Percentiles rank a stretch among this genome's conserved stretches.
These are phyloP conservation scores for Tetrapedia diversipes DNA, from an alignment of 2,888 invertebrate genomes.

Conservation along the genomic window DNA sequence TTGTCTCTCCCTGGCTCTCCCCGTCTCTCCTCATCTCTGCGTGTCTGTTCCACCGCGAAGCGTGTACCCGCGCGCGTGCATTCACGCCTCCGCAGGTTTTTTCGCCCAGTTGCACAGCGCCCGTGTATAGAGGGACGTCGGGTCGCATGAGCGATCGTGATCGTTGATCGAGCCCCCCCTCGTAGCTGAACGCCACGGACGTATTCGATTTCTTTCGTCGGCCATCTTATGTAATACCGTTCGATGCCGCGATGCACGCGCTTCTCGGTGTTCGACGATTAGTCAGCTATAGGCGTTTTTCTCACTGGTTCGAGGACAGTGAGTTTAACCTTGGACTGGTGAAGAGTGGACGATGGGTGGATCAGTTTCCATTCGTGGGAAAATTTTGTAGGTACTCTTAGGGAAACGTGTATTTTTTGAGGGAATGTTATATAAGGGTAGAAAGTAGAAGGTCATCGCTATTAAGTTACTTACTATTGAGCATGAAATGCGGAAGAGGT, in stretches of 20 bases:
- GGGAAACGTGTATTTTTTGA: no score
- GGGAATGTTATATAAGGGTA: no score
- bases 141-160: slow-evolving; percentile 44
- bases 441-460: no score
- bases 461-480: no score
- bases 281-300: not conserved
- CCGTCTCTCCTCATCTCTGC: not conserved
- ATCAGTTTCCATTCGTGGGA: no score
- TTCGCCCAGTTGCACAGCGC: not conserved
- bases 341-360: no score
- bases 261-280: not conserved
- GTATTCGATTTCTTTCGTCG: slow-evolving; percentile 8
- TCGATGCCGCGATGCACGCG: not conserved
- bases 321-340: no score
- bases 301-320: no score
- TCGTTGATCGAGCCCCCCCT: slow-evolving; percentile 33
- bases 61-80: slow-evolving; percentile 37
- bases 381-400: no score
- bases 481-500: no score
- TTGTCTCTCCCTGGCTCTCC: no score
- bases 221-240: not conserved
- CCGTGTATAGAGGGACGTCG: slow-evolving; percentile 11
- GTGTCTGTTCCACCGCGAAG: not conserved
- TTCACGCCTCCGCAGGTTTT: slow-evolving; percentile 48
- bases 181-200: not conserved